Conservation (phyloP, 1,140 invertebrate species). For the Solenopsis fugax region DNA sequence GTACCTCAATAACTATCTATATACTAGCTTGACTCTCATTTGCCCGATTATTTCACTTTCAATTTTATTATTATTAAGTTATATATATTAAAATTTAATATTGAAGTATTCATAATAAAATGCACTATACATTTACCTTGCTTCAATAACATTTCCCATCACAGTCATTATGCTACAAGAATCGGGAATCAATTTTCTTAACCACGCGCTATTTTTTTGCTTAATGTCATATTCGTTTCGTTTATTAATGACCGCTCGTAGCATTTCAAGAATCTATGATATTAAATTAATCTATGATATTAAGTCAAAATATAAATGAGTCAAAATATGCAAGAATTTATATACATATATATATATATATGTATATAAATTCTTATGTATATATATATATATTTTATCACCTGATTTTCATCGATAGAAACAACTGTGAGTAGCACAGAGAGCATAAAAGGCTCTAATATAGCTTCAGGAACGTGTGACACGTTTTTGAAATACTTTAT, state of each 20-base stretch:
- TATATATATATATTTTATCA: no score
- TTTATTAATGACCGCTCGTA: constrained; percentile 85
- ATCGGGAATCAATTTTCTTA: constrained; percentile 83
- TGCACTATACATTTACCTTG: constrained; percentile 82
- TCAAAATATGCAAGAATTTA: neutral
- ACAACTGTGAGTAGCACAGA: constrained; percentile 86
- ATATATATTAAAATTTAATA: neutral
- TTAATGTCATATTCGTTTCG: constrained; percentile 85
- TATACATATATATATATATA: no score
- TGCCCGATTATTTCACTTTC: no score
- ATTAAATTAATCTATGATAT: neutral
- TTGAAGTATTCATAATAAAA: neutral
- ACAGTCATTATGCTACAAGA: constrained; percentile 83
- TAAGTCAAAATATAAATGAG: no score
- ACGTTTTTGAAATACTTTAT: constrained; percentile 86
- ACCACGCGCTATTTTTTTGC: constrained; percentile 86
- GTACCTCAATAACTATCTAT: no score
- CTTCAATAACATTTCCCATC: constrained; percentile 85
- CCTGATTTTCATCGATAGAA: constrained; percentile 86
- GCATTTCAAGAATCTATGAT: constrained; percentile 84
- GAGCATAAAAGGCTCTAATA: constrained; percentile 88
- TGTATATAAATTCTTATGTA: no score
- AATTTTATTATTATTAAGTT: no score
- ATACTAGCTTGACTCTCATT: no score
- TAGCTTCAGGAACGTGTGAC: constrained; percentile 85